A percentile compares a stretch with the other conserved stretches of the same genome.
These are phyloP conservation scores for Gadus macrocephalus DNA, from an alignment of 2,113 vertebrate species.

Conservation along the genomic window DNA sequence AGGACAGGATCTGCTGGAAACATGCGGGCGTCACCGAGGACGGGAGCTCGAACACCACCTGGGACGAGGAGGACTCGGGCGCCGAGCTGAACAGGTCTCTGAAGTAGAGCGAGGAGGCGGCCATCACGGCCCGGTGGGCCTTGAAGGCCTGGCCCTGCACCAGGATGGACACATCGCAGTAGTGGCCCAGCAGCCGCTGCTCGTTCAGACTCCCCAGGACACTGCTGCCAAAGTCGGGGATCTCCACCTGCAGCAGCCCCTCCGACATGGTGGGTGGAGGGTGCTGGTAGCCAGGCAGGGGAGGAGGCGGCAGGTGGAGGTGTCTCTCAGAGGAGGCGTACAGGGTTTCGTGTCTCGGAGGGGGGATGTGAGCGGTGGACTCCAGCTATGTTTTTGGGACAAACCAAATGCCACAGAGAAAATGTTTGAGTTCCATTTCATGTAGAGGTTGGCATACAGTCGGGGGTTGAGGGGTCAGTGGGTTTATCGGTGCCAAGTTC, in stretches of 20 bases:
- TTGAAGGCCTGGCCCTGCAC: slow-evolving; percentile 96
- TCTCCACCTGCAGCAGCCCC: slow-evolving; percentile 81
- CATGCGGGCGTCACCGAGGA: slow-evolving; percentile 87
- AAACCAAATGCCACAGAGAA: slow-evolving; percentile 20
- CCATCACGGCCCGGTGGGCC: slow-evolving; percentile 90
- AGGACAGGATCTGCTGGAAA: slow-evolving; percentile 96
- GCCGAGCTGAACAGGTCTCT: slow-evolving; percentile 88
- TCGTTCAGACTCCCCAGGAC: slow-evolving; percentile 93
- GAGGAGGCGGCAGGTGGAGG: background rate
- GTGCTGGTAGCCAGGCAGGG: background rate
- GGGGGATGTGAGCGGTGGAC: background rate
- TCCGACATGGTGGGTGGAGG: slow-evolving; percentile 46
- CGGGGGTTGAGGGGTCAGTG: slow-evolving; percentile 11
- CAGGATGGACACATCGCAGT: slow-evolving; percentile 96
- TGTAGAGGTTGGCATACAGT: slow-evolving; percentile 11
- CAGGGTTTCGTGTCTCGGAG: slow-evolving; percentile 8
- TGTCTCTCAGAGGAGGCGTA: no score
- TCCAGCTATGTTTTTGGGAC: slow-evolving; percentile 38
- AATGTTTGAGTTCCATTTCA: slow-evolving; percentile 38
- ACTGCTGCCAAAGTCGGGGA: slow-evolving; percentile 93
- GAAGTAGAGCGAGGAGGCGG: slow-evolving; percentile 94
- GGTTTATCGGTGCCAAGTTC: background rate
- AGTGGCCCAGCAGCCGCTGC: slow-evolving; percentile 90
- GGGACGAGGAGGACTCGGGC: slow-evolving; percentile 66
- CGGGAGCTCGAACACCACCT: slow-evolving; percentile 89